phyloP scores from a whole-genome alignment of 2,797 vertebrate species.

The Chrosomus eos region DNA sequence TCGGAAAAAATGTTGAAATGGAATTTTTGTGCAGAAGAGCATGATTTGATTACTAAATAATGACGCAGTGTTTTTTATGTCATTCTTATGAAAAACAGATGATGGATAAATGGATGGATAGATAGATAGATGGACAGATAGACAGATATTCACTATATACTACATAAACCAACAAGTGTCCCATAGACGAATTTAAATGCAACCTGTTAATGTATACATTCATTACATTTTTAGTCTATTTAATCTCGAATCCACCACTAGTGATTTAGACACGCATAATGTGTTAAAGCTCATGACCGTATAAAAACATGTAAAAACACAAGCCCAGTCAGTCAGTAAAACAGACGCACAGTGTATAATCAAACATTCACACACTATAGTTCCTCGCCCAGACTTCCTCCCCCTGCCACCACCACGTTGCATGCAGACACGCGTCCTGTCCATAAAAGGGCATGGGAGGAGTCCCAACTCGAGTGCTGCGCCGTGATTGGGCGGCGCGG shows the following conservation, averaged over 20 bases:
- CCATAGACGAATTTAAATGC: not conserved
- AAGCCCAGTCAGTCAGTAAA: not conserved
- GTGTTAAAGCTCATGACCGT: not conserved
- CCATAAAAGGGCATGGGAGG: constrained; percentile 74
- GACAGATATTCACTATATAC: too few relatives aligned
- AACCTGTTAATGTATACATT: not conserved
- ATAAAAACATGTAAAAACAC: constrained; percentile 39
- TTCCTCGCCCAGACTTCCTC: not conserved
- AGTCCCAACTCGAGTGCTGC: constrained; percentile 12
- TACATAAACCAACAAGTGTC: too few relatives aligned
- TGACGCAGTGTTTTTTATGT: not conserved
- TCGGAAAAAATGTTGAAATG: not conserved
- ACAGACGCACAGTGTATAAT: not conserved
- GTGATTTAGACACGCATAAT: not conserved
- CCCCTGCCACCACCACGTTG: constrained; percentile 3
- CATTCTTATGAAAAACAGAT: too few relatives aligned
- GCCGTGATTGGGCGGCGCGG: constrained; percentile 68
- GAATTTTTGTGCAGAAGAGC: not conserved
- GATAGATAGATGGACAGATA: not conserved
- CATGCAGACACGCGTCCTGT: constrained; percentile 29
- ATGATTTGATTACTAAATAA: not conserved
- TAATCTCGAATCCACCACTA: not conserved
- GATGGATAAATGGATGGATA: not conserved
- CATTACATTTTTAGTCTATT: not conserved
- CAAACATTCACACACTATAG: not conserved